Evolutionary conservation across 2,888 invertebrate genomes (phyloP), one percentile per base, ranked within the genome.

Genomic region (Drosophila koepferae): DNA sequence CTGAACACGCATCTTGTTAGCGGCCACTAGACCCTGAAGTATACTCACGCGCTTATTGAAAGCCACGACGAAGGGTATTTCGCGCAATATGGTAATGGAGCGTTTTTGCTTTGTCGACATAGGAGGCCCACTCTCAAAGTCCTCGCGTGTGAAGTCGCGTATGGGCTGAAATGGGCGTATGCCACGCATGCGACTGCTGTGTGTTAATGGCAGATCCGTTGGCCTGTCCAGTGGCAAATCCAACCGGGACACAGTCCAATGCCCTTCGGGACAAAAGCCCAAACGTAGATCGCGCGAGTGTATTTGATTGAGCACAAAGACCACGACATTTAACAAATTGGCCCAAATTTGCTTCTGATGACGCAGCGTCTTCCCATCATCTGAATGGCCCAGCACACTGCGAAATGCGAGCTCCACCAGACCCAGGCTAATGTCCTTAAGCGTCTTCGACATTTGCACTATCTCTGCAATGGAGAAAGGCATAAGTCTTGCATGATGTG

Each of bases 11-110:
- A 93, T 91, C 77, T 93, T 93, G 76, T 93, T 93, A 3, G 93
- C 93, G 2, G 93, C 93, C 31, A 93, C 95, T 63, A 97, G 93
- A 44, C 96, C 96, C 91, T 97, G 96, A 72, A 97, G 95, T 68
- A 98, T 96, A 74, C 97, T 94, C 7, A 99, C 97, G 72, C 99
- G 94, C 69, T 98, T 97, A 80, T 96, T 96, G 92, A 99, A 99
- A 14, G 97, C 96, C 54, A 99, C 96, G 16, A 98, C 96, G 93
- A 99, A 99, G 0, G 99, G 99, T 73, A 99, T 96, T 93, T 99
- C 98, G 67, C 97, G 96, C 20, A 99, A 94, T 71, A 99, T 96
- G 0, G 98, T 97, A 51, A 98, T 94, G 2, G 97, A 97, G 64
- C 98, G 95, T 43, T 97, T 95, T 93, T 99, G 98, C 76, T 96